phyloP scores from a whole-genome alignment of 2,113 vertebrate species.

The Oryzias javanicus region DNA sequence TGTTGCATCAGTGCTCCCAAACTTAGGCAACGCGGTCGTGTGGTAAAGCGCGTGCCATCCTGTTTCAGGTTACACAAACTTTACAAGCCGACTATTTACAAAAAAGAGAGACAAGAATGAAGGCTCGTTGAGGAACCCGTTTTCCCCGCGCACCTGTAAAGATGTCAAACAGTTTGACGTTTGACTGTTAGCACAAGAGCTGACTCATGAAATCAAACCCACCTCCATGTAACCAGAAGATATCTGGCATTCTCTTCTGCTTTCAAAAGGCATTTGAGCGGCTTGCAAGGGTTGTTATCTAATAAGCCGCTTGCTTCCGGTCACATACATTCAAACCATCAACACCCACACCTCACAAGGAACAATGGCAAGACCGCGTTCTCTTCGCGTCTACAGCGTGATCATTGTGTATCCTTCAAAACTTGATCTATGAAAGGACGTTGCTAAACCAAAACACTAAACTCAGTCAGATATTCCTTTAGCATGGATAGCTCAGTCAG shows the following conservation, averaged over 20 bases:
- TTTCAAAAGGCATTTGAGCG: constrained; percentile 9
- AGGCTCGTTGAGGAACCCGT: neutral
- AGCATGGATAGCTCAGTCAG: neutral
- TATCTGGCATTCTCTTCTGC: constrained; percentile 7
- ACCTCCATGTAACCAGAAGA: neutral
- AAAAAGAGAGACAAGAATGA: neutral
- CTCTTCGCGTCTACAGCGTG: neutral
- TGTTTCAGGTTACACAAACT: constrained; percentile 30
- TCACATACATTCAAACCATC: constrained; percentile 22
- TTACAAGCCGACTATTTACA: neutral
- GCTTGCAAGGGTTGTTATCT: neutral
- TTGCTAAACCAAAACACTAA: neutral
- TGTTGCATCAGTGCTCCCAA: constrained; percentile 37
- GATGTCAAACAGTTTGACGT: constrained; percentile 2
- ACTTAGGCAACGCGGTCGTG: constrained; percentile 42
- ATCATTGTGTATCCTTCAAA: neutral
- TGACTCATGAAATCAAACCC: constrained; percentile 21
- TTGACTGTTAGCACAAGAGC: neutral
- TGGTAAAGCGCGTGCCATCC: constrained; percentile 16
- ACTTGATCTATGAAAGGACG: neutral
- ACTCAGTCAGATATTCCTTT: neutral
- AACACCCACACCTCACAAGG: neutral
- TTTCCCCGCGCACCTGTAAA: neutral
- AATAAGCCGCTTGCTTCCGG: constrained; percentile 33
- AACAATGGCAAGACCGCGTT: neutral